Base-by-base conservation (phyloP, 2,113 vertebrate species). In the Daboia siamensis region DNA sequence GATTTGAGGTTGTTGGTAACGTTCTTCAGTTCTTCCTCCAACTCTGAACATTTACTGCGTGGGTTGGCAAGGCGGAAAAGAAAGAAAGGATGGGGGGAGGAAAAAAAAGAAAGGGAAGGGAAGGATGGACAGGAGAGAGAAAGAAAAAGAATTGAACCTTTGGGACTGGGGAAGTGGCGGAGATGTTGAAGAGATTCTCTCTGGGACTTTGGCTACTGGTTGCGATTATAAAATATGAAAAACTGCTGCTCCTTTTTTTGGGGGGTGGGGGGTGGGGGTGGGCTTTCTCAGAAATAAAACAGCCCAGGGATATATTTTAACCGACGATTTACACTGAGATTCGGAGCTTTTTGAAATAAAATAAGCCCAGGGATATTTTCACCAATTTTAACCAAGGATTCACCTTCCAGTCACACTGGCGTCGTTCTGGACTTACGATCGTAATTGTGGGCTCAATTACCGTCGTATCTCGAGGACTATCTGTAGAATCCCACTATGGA, bases 1-100 rank as follows among this genome's bases (percentile, higher is more conserved):
- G 99, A 99, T 96, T 99, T 99, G 96, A 99, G 98, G 97, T 99
- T 99, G 98, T 99, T 99, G 97, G 99, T 99, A 97, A 99, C 99
- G 97, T 99, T 99, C 98, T 99, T 99, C 97, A 99, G 97, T 97
- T 99, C 99, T 95, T 99, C 99, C 96, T 99, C 99, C 96, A 99
- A 97, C 97, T 99, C 99, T 93, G 98, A 97, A 97, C 98, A 99
- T 97, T 99, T 99, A 98, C 99, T 99, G 98, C 64, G 94, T 94
- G 95, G 52, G 95, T 97, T 96, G 39, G 90, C 85, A 55, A 91
- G 92, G 92, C 2, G 17, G 52, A 56, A 59, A 46, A 91, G 52
- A 52, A 52, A n/a, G 44, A 29, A 8, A n/a, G 59, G 91, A n/a
- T 29, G 39, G 56, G 46, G 61, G 48, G 13, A 17, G 91, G 88